These are phyloP conservation scores for Oostethus manadensis DNA, from an alignment of 2,113 vertebrate species.

Conservation along the genomic window DNA sequence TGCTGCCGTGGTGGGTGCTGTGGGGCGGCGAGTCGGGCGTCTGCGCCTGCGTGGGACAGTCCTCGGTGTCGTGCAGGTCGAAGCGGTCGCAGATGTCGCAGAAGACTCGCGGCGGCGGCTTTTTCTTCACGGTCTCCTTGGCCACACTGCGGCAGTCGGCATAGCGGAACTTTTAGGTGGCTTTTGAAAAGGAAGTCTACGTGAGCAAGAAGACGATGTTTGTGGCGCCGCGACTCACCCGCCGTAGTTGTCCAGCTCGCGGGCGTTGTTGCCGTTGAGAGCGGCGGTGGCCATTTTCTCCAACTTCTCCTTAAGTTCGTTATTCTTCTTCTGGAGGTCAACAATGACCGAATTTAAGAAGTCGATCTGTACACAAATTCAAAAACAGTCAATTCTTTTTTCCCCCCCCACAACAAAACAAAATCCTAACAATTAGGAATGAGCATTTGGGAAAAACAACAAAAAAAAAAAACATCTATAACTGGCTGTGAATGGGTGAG, in stretches of 20 bases:
- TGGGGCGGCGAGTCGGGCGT: constrained; percentile 85
- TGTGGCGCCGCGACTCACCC: constrained; percentile 73
- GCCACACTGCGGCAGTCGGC: constrained; percentile 54
- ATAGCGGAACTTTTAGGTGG: too few species aligned
- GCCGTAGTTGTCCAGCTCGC: constrained; percentile 81
- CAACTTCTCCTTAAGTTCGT: constrained; percentile 84
- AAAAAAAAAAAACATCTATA: too few species aligned
- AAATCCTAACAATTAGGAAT: too few species aligned
- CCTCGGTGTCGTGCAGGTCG: constrained; percentile 93
- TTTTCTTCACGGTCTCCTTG: constrained; percentile 79
- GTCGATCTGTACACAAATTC: constrained; percentile 76
- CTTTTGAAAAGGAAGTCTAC: too few species aligned
- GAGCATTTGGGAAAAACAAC: too few species aligned
- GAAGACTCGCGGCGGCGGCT: constrained; percentile 85
- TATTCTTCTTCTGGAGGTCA: constrained; percentile 88
- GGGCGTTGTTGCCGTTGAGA: constrained; percentile 84
- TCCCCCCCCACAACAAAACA: too few species aligned
- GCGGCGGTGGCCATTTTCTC: constrained; percentile 90
- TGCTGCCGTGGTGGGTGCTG: constrained; percentile 86
- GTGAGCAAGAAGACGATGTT: too few species aligned
- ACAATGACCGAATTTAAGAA: constrained; percentile 97
- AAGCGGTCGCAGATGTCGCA: constrained; percentile 99
- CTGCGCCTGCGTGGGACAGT: constrained; percentile 92
- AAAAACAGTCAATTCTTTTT: too few species aligned
- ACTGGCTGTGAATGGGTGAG: too few species aligned